Base-by-base conservation (phyloP, 2,888 invertebrate genomes). In the Eupithecia abbreviata region DNA sequence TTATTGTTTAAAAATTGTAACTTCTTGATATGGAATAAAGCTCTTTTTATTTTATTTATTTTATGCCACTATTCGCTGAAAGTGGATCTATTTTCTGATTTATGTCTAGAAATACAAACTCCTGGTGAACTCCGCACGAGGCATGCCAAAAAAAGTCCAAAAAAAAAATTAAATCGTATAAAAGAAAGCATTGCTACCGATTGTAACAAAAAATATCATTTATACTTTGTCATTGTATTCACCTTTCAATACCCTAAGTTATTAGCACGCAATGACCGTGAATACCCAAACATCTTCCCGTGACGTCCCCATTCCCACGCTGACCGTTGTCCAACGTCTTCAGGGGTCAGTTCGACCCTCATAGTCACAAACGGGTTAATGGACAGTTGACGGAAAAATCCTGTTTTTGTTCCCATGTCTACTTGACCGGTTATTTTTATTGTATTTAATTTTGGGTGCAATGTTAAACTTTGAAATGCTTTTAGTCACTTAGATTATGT, bases 241-340 rank as follows among this genome's bases (percentile, higher is more conserved):
- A 62, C 62, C 62, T 62, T 62, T 62, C 30, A 62, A 62, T 66
- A 18, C 6, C 41, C 13, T 9, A 18, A 42, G 55, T 70, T 45
- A 75, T 71, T 73, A 76, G 43, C 41, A 72, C 58, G 51, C 55
- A 85, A 84, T 86, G 55, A 47, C 71, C 68, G 66, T 65, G 47
- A 75, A 72, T 62, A 66, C 45, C 58, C 68, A 71, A 43, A 73
- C 73, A 76, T 76, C 78, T 78, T 75, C 73, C 71, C 73, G 79
- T 70, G 75, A 77, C 55, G 15, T 74, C 78, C 80, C 78, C 80
- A 77, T 82, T 82, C 80, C 75, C 82, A 82, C 82, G 83, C 75
- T 81, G 82, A 81, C 82, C 82, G 78, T 79, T 77, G 82, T 77
- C 81, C 80, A 75, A 65, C 76, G 79, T 82, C 82, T 81, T 81